A percentile compares a stretch with the other conserved stretches of the same genome.
These are phyloP conservation scores for Pachycephala philippinensis DNA, from an alignment of 2,113 vertebrate species.

Conservation along the genomic window DNA sequence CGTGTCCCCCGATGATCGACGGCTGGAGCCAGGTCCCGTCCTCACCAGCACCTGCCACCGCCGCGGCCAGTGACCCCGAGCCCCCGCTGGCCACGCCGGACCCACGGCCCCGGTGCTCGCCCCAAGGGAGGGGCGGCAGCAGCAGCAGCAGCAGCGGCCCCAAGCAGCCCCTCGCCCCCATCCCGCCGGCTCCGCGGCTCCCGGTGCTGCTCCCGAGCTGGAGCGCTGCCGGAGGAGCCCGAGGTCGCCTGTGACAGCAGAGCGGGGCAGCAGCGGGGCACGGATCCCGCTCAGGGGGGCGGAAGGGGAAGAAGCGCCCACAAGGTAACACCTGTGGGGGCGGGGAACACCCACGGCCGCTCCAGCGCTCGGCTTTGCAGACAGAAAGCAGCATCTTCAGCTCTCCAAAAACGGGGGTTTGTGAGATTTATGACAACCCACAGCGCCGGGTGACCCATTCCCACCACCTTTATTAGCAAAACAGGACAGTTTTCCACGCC, in stretches of 20 bases:
- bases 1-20: constrained; percentile 64
- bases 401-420: not conserved
- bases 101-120: accelerated
- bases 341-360: not conserved
- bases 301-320: not conserved
- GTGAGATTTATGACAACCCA: not conserved
- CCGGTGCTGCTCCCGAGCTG: not conserved
- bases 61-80: not conserved
- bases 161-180: not conserved
- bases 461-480: not conserved
- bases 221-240: not conserved
- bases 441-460: accelerated
- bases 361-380: accelerated
- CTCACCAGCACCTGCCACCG: not conserved
- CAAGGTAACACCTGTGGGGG: not conserved
- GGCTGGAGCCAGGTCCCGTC: not conserved
- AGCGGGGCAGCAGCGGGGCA: accelerated
- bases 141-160: not conserved
- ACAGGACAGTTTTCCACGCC: not conserved
- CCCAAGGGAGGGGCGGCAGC: not conserved
- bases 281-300: accelerated
- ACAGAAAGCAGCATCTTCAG: accelerated
- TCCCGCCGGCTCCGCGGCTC: not conserved
- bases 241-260: accelerated
- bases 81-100: not conserved